phyloP scores from a whole-genome alignment of 2,888 invertebrate genomes.

The Baccha elongata region DNA sequence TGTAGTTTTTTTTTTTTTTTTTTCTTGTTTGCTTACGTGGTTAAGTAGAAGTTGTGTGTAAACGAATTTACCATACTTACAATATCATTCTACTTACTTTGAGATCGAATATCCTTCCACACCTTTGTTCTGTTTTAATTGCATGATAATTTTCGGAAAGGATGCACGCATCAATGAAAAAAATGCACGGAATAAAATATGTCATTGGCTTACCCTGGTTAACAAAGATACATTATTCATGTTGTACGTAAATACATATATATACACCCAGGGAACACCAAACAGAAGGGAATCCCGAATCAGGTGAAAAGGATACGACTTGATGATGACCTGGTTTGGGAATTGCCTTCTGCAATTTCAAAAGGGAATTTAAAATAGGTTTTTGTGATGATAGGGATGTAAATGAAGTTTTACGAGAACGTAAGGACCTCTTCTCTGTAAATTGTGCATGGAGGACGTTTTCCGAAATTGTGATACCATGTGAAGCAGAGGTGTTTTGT shows the following conservation, averaged over 20 bases:
- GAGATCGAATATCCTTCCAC: conserved; percentile 9
- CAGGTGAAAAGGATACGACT: conserved; percentile 62
- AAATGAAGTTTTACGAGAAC: conserved; percentile 64
- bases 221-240: conserved; percentile 70
- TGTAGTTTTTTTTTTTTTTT: neutral
- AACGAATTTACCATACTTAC: neutral
- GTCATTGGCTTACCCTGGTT: conserved; percentile 50
- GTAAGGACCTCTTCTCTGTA: conserved; percentile 26
- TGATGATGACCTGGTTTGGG: conserved; percentile 61
- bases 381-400: conserved; percentile 56
- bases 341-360: conserved; percentile 68
- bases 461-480: conserved; percentile 34
- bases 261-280: neutral
- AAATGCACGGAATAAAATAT: conserved; percentile 59
- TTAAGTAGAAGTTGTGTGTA: neutral
- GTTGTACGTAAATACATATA: neutral
- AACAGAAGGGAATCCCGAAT: conserved; percentile 47
- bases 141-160: conserved; percentile 50
- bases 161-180: conserved; percentile 59
- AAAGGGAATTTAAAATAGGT: conserved; percentile 69
- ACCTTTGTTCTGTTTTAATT: conserved; percentile 56
- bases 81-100: neutral
- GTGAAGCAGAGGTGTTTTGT: conserved; percentile 28
- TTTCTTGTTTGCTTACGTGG: neutral
- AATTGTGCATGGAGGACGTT: conserved; percentile 53